phyloP scores from a whole-genome alignment of 2,797 vertebrate genomes.

The Brachyalestes nurse region DNA sequence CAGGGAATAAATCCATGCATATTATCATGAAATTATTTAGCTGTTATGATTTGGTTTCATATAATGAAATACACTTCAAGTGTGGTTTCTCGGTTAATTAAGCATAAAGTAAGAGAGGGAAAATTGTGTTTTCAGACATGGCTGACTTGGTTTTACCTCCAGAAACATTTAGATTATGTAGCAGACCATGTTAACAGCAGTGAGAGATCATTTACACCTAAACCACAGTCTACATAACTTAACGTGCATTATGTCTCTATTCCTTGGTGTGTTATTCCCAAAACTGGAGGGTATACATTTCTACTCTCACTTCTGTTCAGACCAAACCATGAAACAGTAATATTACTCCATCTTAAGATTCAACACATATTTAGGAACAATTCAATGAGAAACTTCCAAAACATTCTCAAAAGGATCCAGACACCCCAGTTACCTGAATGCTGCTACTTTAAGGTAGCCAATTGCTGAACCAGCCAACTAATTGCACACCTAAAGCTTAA shows the following conservation, averaged over 20 bases:
- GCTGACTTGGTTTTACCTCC: constrained; percentile 1
- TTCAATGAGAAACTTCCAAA: neutral
- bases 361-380: constrained; percentile 28
- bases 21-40: neutral
- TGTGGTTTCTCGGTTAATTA: neutral
- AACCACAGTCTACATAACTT: constrained; percentile 1
- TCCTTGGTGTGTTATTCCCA: constrained; percentile 14
- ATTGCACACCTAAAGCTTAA: too few species aligned
- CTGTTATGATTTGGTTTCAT: too few species aligned
- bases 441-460: too few species aligned
- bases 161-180: neutral
- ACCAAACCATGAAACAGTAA: constrained; percentile 5
- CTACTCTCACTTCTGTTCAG: constrained; percentile 11
- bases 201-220: neutral
- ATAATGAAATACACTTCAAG: neutral
- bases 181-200: neutral
- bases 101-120: too few species aligned
- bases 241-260: constrained; percentile 21
- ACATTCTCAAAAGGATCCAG: neutral
- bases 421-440: too few species aligned
- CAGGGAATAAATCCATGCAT: neutral
- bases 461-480: too few species aligned
- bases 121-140: too few species aligned
- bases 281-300: neutral
- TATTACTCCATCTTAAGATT: neutral